A percentile compares a stretch with the other conserved stretches of the same genome.
phyloP scores from a whole-genome alignment of 1,140 invertebrate species.

The Rhagoletis pomonella region DNA sequence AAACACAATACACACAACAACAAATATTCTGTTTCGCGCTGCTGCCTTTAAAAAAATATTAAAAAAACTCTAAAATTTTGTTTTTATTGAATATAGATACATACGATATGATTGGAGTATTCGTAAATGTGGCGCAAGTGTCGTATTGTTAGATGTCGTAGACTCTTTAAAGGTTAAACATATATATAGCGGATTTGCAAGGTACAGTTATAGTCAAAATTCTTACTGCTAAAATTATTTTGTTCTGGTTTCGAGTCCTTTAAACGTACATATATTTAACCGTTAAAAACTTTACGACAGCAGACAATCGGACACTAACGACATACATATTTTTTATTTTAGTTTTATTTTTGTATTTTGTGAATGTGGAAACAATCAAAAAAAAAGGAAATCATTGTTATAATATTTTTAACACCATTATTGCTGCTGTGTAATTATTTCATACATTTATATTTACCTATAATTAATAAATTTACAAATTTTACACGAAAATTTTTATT shows the following conservation, averaged over 20 bases:
- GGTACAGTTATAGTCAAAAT: too few species aligned
- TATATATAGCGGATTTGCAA: too few species aligned
- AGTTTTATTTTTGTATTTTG: constrained; percentile 32
- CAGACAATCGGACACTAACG: too few species aligned
- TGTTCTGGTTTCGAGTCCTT: constrained; percentile 20
- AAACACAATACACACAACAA: not conserved
- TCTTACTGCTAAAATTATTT: constrained; percentile 27
- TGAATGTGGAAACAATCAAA: constrained; percentile 16
- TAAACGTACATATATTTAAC: too few species aligned
- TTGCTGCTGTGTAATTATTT: constrained; percentile 47
- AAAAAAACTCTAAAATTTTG: constrained; percentile 19
- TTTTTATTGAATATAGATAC: not conserved
- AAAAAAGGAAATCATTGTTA: constrained; percentile 34
- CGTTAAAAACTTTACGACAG: too few species aligned
- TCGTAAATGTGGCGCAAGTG: too few species aligned
- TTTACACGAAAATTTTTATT: constrained; percentile 22
- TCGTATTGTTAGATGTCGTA: too few species aligned
- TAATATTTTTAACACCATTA: constrained; percentile 38
- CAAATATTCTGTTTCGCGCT: not conserved
- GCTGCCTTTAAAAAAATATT: not conserved
- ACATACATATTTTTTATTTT: too few species aligned
- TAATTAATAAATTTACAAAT: constrained; percentile 39
- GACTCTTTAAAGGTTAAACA: too few species aligned
- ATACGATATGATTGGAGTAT: too few species aligned
- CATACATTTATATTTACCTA: constrained; percentile 20